Evolutionary conservation across 2,888 invertebrate species (phyloP).

Genomic region (Drosophila ustulata): DNA sequence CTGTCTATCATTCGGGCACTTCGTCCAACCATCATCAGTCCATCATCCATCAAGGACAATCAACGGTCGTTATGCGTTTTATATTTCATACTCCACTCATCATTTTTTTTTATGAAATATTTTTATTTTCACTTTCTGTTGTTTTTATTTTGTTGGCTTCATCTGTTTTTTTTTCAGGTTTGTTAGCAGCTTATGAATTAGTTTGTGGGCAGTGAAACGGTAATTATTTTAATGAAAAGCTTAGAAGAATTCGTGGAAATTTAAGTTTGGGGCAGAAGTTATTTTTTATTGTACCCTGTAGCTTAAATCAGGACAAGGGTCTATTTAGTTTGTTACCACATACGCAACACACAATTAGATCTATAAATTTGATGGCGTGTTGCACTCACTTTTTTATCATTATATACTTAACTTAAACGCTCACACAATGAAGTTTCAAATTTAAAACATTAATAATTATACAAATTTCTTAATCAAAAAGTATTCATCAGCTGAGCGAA

Average conservation of each 20-base stretch:
- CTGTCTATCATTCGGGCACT: conserved; percentile 29
- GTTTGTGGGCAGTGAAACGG: conserved; percentile 17
- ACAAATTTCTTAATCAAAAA: too few relatives aligned
- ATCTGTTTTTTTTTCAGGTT: conserved; percentile 3
- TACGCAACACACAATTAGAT: too few relatives aligned
- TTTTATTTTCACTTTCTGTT: conserved; percentile 7
- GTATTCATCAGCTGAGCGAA: too few relatives aligned
- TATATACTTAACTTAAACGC: too few relatives aligned
- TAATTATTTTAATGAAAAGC: conserved; percentile 55
- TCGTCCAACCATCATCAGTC: conserved; percentile 24
- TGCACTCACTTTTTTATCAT: too few relatives aligned
- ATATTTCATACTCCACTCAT: conserved; percentile 57
- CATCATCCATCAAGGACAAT: conserved; percentile 71
- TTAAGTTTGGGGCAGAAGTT: too few relatives aligned
- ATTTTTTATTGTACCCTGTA: too few relatives aligned
- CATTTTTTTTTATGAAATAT: conserved; percentile 16
- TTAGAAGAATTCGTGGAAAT: background rate
- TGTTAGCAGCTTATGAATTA: conserved; percentile 49
- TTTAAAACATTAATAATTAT: too few relatives aligned
- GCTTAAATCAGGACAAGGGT: too few relatives aligned
- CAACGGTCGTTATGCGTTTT: conserved; percentile 58
- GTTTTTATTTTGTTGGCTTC: background rate
- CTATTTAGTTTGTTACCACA: too few relatives aligned
- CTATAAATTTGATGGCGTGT: too few relatives aligned
- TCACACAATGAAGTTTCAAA: too few relatives aligned